Base-by-base conservation (phyloP, 1,140 invertebrate genomes). In the Polypedilum vanderplanki region DNA sequence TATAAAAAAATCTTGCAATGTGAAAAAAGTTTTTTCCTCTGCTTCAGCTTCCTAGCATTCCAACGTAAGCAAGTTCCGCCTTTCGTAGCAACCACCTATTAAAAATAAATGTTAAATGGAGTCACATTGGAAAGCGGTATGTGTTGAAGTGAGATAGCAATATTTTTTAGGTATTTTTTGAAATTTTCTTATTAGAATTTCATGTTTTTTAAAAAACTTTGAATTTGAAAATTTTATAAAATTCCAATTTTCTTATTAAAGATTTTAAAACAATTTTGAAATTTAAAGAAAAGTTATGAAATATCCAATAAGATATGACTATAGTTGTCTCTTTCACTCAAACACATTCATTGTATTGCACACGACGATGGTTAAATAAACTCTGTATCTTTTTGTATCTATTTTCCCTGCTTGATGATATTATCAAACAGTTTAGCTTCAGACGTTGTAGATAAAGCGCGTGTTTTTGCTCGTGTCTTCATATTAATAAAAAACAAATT, bases 31-130 rank as follows among this genome's bases (percentile, higher is more conserved):
- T 57, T 46, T 57, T 57, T n/a, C 46, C n/a, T 57, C n/a, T 46
- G 40, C 40, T 46, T 12, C 46, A 22, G 20, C 65, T 70, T 70
- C 65, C 65, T 70, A 18, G 65, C 65, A 70, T 70, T 70, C 65
- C 65, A 70, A 18, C 17, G 17, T 70, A 18, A 70, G 65, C 65
- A 70, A 22, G 65, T 70, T 70, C 65, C 65, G 65, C 65, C 65
- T 70, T 70, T 70, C 65, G 65, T 70, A 70, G 65, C 65, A 70
- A 70, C 65, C 65, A 70, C 65, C 65, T 70, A 70, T 70, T 70
- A 70, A 70, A 70, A 70, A 70, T 70, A 70, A 70, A 70, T 70
- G 65, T 18, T 70, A 70, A 70, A 67, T 67, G 64, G 64, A 67
- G 64, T 67, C 64, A 67, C 64, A 67, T 7, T 67, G 64, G 64